phyloP scores from a whole-genome alignment of 2,113 vertebrate species.

The Nematolebias whitei region DNA sequence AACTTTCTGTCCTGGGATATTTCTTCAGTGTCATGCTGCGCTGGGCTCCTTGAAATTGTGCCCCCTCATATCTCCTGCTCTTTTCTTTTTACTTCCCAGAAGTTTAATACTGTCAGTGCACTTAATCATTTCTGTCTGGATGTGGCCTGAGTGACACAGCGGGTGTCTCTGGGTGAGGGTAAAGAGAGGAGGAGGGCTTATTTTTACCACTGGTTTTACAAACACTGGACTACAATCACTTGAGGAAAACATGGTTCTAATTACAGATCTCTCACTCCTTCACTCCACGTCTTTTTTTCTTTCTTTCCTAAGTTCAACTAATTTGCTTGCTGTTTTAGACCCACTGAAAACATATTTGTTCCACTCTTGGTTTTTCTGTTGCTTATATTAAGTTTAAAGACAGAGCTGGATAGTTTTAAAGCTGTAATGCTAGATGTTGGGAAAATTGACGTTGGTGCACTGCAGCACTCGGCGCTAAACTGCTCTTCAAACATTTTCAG shows the following conservation, averaged over 20 bases:
- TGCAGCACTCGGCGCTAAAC: conserved; percentile 22
- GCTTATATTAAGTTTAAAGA: conserved; percentile 7
- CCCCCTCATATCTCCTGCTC: conserved; percentile 63
- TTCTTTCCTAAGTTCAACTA: conserved; percentile 8
- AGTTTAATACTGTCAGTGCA: conserved; percentile 70
- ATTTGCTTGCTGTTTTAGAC: conserved; percentile 26
- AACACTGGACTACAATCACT: conserved; percentile 74
- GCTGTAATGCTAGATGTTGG: background rate
- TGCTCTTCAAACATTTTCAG: conserved; percentile 52
- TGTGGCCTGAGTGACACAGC: conserved; percentile 79
- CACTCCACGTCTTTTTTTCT: conserved; percentile 22
- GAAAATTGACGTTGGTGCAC: conserved; percentile 21
- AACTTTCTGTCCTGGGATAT: conserved; percentile 22
- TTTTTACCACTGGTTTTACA: conserved; percentile 78
- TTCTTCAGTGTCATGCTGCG: conserved; percentile 27
- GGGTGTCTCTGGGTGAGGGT: conserved; percentile 79
- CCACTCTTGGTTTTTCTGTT: background rate
- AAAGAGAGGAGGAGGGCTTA: conserved; percentile 55
- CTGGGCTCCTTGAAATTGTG: conserved; percentile 36
- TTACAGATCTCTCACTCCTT: conserved; percentile 76
- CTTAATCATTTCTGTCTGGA: conserved; percentile 81
- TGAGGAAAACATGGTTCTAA: conserved; percentile 83
- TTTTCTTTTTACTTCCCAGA: conserved; percentile 61
- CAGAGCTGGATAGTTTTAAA: conserved; percentile 13
- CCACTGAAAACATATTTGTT: conserved; percentile 1